phyloP scores from a whole-genome alignment of 2,113 vertebrate genomes.

The Semicossyphus pulcher region DNA sequence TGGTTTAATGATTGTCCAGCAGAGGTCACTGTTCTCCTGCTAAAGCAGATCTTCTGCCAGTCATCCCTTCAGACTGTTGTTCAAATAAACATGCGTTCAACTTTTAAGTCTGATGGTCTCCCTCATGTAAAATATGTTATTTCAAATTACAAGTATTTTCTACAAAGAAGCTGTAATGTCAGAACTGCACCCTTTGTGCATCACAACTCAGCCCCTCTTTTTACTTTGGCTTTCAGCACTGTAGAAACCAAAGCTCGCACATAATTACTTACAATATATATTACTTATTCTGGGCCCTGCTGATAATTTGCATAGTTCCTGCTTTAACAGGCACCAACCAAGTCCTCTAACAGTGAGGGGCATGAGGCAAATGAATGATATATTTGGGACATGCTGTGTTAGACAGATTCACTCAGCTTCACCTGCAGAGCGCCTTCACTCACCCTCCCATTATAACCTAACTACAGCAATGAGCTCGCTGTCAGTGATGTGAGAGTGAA shows the following conservation, averaged over 20 bases:
- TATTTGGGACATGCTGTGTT: slow-evolving; percentile 50
- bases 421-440: slow-evolving; percentile 26
- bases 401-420: slow-evolving; percentile 45
- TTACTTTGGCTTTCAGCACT: not conserved
- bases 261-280: not conserved
- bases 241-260: not conserved
- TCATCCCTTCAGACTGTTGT: not conserved
- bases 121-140: not conserved
- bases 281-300: not conserved
- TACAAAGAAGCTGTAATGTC: not conserved
- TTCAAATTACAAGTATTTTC: not conserved
- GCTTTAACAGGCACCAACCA: not conserved
- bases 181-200: slow-evolving; percentile 1
- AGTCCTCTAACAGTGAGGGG: not conserved
- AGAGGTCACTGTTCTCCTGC: slow-evolving; percentile 80
- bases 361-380: slow-evolving; percentile 45
- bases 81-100: not conserved
- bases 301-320: slow-evolving; percentile 4
- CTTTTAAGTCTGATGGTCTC: not conserved
- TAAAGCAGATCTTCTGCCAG: slow-evolving; percentile 27
- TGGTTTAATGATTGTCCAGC: slow-evolving; percentile 61
- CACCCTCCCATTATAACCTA: slow-evolving; percentile 29
- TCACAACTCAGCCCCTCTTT: slow-evolving; percentile 3
- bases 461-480: slow-evolving; percentile 51
- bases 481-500: slow-evolving; percentile 59